A percentile compares a stretch with the other conserved stretches of the same genome.
phyloP scores from a whole-genome alignment of 2,797 vertebrate species.

The Lemur catta region DNA sequence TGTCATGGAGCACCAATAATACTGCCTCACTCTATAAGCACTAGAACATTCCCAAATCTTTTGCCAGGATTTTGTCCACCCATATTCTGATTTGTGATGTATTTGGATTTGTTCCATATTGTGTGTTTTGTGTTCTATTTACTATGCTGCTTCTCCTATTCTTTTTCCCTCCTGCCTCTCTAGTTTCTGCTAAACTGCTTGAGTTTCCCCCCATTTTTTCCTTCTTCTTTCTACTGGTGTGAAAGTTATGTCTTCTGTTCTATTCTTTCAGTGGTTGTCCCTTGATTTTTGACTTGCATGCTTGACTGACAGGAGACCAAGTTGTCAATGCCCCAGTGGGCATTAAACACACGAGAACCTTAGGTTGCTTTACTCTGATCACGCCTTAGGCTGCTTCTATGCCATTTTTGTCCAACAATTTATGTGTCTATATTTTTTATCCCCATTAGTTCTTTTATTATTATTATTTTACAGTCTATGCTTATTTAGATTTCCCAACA shows the following conservation, averaged over 20 bases:
- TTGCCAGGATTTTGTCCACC: neutral
- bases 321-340: too few relatives aligned
- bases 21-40: neutral
- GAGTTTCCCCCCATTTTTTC: neutral
- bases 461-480: neutral
- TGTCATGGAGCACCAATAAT: neutral
- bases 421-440: neutral
- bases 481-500: neutral
- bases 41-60: neutral
- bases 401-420: neutral
- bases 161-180: neutral
- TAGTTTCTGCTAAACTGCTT: neutral
- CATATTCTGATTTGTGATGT: neutral
- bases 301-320: neutral
- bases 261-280: neutral
- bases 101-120: neutral
- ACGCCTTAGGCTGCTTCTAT: neutral
- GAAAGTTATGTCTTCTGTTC: neutral
- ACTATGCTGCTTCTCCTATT: neutral
- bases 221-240: neutral
- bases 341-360: neutral
- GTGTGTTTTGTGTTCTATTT: neutral
- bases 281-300: neutral
- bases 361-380: neutral
- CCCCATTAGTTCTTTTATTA: neutral